Conservation (phyloP, 2,797 vertebrate species). For the Chelidonichthys spinosus region DNA sequence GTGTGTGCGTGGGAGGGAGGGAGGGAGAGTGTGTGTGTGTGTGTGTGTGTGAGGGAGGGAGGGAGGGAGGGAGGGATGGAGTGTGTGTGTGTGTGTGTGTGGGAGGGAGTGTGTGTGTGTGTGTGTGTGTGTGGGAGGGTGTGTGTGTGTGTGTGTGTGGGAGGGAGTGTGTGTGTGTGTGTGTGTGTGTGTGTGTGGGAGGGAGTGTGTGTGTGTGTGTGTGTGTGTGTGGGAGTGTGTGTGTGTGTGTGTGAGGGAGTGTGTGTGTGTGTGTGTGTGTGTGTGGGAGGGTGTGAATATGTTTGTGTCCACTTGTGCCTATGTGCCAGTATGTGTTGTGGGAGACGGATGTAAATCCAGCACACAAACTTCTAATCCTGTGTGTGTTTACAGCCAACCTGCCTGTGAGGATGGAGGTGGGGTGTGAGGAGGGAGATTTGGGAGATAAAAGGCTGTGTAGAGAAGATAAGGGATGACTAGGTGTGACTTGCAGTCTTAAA, state of each 20-base stretch:
- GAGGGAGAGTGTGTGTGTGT: constrained; percentile 1
- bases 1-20: too few relatives aligned
- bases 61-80: too few relatives aligned
- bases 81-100: neutral
- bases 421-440: constrained; percentile 10
- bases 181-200: constrained; percentile 13
- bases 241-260: constrained; percentile 19
- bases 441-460: constrained; percentile 10
- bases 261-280: constrained; percentile 18
- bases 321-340: constrained; percentile 31
- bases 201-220: constrained; percentile 9
- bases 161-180: constrained; percentile 8
- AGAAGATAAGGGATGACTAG: neutral
- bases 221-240: constrained; percentile 34
- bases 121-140: constrained; percentile 13
- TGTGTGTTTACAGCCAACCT: neutral
- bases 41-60: neutral
- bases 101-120: neutral
- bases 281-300: neutral
- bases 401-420: neutral
- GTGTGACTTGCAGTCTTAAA: neutral
- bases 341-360: constrained; percentile 5
- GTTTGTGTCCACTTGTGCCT: constrained; percentile 32
- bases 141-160: neutral
- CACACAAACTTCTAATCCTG: neutral